Conservation (phyloP, 53 echinoderm and acorn worm species). For the Antedon mediterranea region DNA sequence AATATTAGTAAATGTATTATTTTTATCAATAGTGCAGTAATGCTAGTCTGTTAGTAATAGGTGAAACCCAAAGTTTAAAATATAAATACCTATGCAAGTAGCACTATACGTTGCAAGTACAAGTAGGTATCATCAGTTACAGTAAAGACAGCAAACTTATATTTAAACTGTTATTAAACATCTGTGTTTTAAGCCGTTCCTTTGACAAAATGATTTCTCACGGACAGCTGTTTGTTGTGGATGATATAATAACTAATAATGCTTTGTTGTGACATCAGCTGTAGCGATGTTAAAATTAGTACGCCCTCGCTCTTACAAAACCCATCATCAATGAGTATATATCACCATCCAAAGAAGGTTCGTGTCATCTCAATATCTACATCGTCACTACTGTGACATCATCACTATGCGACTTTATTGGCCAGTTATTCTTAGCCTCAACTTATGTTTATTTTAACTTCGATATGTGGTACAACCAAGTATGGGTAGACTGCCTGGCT, state of each 20-base stretch:
- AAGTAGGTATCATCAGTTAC: too few relatives aligned
- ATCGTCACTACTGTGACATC: neutral
- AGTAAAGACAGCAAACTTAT: too few relatives aligned
- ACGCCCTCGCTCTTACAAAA: neutral
- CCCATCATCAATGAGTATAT: neutral
- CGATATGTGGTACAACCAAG: neutral
- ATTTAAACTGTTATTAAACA: too few relatives aligned
- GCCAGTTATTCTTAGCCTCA: neutral
- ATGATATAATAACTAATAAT: neutral
- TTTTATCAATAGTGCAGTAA: too few relatives aligned
- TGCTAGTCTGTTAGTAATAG: too few relatives aligned
- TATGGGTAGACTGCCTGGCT: neutral
- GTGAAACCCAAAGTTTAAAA: too few relatives aligned
- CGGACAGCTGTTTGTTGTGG: neutral
- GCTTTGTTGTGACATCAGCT: neutral
- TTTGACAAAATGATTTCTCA: neutral
- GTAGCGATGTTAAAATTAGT: neutral
- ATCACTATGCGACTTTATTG: neutral
- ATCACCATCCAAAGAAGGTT: neutral
- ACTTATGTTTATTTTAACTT: neutral
- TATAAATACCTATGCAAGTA: too few relatives aligned
- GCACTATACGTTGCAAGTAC: too few relatives aligned
- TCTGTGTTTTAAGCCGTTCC: too few relatives aligned
- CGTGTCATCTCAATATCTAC: neutral
- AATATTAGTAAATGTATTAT: too few relatives aligned